phyloP scores from a whole-genome alignment of 1,140 invertebrate species.

The Heterodera schachtii region DNA sequence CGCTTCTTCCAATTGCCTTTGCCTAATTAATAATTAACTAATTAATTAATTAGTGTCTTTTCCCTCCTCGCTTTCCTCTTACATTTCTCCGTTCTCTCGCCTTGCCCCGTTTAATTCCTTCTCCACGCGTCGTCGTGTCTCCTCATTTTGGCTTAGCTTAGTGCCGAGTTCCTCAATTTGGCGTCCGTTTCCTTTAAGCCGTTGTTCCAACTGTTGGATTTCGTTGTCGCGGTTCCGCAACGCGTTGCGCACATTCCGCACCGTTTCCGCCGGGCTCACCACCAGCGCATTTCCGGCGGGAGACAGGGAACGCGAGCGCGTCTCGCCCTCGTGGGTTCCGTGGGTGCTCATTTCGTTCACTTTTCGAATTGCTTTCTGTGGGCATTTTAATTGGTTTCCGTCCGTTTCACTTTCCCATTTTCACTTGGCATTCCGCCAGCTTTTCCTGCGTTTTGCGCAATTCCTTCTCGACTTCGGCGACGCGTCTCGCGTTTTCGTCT shows the following conservation, averaged over 20 bases:
- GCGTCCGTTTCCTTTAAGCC: conserved; percentile 56
- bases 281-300: conserved; percentile 53
- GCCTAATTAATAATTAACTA: conserved; percentile 33
- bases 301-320: conserved; percentile 60
- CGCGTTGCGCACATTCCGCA: conserved; percentile 56
- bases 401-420: not conserved
- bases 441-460: conserved; percentile 55
- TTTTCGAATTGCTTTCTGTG: conserved; percentile 53
- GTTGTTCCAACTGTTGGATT: conserved; percentile 61
- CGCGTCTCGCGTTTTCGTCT: conserved; percentile 60
- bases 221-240: conserved; percentile 65
- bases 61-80: not conserved
- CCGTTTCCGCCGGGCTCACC: conserved; percentile 58
- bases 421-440: conserved; percentile 55
- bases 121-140: conserved; percentile 55
- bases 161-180: conserved; percentile 53
- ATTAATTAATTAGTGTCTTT: conserved; percentile 11
- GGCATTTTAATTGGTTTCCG: not conserved
- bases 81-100: conserved; percentile 55
- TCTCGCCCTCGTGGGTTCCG: conserved; percentile 33
- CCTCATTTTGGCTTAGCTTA: conserved; percentile 61
- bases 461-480: conserved; percentile 60
- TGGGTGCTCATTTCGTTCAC: conserved; percentile 57
- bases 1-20: conserved; percentile 56
- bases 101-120: conserved; percentile 60